phyloP scores from a whole-genome alignment of 2,113 vertebrate species.

The Podarcis raffonei region DNA sequence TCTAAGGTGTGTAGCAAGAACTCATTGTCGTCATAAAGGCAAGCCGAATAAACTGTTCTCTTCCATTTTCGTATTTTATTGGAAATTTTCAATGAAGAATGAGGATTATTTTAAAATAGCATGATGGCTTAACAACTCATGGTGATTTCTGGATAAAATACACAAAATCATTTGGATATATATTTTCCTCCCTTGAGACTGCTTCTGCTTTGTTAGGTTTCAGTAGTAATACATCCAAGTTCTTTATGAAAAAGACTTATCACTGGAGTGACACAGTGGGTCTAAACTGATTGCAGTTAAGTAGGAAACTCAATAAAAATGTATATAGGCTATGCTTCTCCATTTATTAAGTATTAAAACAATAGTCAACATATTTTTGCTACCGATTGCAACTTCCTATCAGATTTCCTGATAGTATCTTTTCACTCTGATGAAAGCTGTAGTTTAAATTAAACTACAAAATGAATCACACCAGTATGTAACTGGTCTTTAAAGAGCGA shows the following conservation, averaged over 20 bases:
- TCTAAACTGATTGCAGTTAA: constrained; percentile 33
- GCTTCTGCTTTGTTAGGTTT: not conserved
- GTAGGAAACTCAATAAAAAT: constrained; percentile 41
- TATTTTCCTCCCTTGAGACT: not conserved
- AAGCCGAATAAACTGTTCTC: constrained; percentile 2
- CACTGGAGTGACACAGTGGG: not conserved
- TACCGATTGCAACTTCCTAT: constrained; percentile 35
- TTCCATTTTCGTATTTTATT: constrained; percentile 36
- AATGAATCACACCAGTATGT: constrained; percentile 24
- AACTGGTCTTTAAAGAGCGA: constrained; percentile 25
- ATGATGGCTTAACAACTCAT: constrained; percentile 41
- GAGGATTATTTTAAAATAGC: constrained; percentile 53
- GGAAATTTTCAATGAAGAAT: constrained; percentile 33
- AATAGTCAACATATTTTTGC: not conserved
- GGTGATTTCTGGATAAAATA: constrained; percentile 29
- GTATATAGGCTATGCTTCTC: constrained; percentile 34
- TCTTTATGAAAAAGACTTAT: constrained; percentile 32
- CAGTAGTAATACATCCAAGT: constrained; percentile 22
- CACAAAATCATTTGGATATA: not conserved
- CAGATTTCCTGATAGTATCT: constrained; percentile 32
- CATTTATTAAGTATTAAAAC: not conserved
- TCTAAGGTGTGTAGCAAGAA: constrained; percentile 21
- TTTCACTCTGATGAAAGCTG: constrained; percentile 29
- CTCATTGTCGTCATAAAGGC: constrained; percentile 9
- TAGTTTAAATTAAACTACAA: constrained; percentile 51